Percentiles rank a stretch among this genome's conserved stretches.
These are phyloP conservation scores for Rhodinocichla rosea DNA, from an alignment of 2,113 vertebrate genomes.

Conservation along the genomic window DNA sequence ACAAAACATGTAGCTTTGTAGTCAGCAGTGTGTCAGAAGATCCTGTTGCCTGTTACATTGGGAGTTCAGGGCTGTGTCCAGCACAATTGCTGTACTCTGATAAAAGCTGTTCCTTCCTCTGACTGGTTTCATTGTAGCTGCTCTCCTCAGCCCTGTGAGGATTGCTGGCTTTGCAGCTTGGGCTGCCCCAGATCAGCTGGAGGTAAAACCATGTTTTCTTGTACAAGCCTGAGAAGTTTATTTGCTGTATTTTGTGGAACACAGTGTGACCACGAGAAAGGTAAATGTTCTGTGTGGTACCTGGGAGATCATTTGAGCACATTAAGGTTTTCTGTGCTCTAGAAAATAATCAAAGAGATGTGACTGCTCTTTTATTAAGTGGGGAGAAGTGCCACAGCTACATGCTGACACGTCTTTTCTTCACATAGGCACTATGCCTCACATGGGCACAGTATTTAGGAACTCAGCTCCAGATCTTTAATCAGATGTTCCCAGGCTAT, in stretches of 20 bases:
- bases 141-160: neutral
- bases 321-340: neutral
- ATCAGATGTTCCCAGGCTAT: neutral
- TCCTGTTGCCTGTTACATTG: neutral
- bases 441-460: neutral
- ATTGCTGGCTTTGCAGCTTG: neutral
- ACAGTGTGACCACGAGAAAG: rapidly evolving
- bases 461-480: neutral
- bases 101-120: neutral
- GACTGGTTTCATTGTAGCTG: neutral
- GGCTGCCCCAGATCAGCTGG: neutral
- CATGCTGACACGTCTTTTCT: neutral
- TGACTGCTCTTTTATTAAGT: neutral
- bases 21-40: neutral
- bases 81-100: neutral
- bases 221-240: neutral
- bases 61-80: neutral
- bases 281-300: neutral
- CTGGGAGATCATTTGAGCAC: neutral
- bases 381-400: neutral
- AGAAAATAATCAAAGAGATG: neutral
- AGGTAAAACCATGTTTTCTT: neutral
- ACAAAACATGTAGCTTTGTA: neutral
- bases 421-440: rapidly evolving
- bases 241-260: neutral